Evolutionary conservation across 92 coral and sea anemone species (phyloP), one percentile per base, ranked within the genome.

Genomic region (Epizoanthus fatuus): DNA sequence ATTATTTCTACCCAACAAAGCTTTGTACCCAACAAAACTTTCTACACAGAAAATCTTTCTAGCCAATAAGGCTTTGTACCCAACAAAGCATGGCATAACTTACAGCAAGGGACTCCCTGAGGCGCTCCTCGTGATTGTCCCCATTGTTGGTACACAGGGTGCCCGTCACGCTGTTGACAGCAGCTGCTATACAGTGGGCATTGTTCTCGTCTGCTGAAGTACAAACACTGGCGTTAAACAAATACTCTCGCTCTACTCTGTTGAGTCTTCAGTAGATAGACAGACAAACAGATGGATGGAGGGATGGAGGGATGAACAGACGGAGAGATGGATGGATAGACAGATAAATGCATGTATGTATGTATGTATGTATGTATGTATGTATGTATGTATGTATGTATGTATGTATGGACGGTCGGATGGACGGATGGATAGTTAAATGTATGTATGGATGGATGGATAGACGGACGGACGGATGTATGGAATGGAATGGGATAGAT

Each of bases 81-180:
- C 1, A 12, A 35, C 39, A 2, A 49, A 15, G 7, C 5, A 1
- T 9, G 22, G 37, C 1, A 39, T 19, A 67, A 92, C 96, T 80
- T 69, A 97, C 99, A 64, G 98, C 99, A 20, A 97, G 87, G 82
- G 95, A 97, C 75, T 97, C 99, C 40, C 99, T 80, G 1, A 97
- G 92, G 51, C 98, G 95, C 54, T 95, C 98, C 70, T 97, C 99
- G 15, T 86, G 93, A 25, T 70, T 97, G 73, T 97, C 99, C 10
- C 99, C 98, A 86, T 95, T 97, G 87, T 97, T 97, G 35, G 84
- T 35, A 54, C 99, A 97, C 84, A 97, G 82, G 8, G 98, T 97
- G 32, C 96, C 98, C 8, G 98, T 88, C 12, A 97, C 69, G 13
- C 91, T 87, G 80, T 93, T 95, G 69, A 97, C 90, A 20, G 95